Percentiles rank a stretch among this genome's conserved stretches.
Evolutionary conservation across 2,113 vertebrate genomes (phyloP).

Genomic region (Melanerpes aurifrons): DNA sequence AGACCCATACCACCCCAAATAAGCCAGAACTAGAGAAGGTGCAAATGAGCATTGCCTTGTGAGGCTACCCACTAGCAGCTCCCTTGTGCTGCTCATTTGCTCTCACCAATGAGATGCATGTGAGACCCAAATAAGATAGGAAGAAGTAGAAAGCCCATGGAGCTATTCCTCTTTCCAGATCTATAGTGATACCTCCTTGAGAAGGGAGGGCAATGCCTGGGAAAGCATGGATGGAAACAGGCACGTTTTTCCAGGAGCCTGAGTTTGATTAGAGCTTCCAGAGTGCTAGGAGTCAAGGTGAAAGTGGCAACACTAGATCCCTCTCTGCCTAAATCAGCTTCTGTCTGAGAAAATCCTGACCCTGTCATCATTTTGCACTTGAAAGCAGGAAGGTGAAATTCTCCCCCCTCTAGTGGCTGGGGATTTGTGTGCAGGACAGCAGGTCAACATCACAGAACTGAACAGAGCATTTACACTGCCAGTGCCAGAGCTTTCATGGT

Average conservation of each 20-base stretch:
- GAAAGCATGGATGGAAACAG: background rate
- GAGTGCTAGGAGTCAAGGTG: background rate
- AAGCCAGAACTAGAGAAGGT: background rate
- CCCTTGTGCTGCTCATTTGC: background rate
- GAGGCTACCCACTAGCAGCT: background rate
- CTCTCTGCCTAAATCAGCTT: background rate
- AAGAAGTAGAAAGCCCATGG: background rate
- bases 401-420: background rate
- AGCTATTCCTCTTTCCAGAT: background rate
- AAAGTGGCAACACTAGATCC: background rate
- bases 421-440: background rate
- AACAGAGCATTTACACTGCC: background rate
- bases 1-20: background rate
- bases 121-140: background rate
- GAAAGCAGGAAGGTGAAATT: background rate
- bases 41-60: background rate
- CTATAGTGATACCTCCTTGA: background rate
- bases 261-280: background rate
- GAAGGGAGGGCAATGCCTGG: background rate
- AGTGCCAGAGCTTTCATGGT: background rate
- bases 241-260: accelerated
- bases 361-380: background rate
- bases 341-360: background rate
- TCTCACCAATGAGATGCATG: background rate
- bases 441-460: background rate